Conservation (phyloP, 2,888 invertebrate species). For the Pammene fasciana region DNA sequence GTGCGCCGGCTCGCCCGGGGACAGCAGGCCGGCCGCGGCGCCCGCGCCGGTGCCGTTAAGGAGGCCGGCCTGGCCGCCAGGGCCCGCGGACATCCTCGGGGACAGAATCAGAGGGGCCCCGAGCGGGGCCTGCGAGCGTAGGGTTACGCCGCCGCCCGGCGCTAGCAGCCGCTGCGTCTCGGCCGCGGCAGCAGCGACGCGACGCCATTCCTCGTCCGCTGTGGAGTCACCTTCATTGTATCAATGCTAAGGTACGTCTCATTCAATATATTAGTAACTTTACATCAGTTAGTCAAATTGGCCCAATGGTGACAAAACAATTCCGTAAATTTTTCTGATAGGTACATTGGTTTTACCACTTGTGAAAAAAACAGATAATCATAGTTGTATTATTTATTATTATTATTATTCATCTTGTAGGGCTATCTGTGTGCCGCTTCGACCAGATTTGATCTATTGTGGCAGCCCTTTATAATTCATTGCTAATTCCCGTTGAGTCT, state of each 20-base stretch:
- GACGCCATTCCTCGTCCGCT: conserved; percentile 93
- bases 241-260: conserved; percentile 69
- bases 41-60: conserved; percentile 79
- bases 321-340: not conserved
- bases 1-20: conserved; percentile 86
- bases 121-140: conserved; percentile 89
- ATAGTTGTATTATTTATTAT: too few relatives aligned
- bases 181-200: conserved; percentile 90
- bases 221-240: conserved; percentile 76
- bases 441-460: too few relatives aligned
- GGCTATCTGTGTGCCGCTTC: too few relatives aligned
- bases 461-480: too few relatives aligned
- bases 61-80: conserved; percentile 88
- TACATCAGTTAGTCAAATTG: conserved; percentile 40
- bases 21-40: conserved; percentile 74
- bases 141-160: conserved; percentile 77
- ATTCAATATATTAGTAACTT: conserved; percentile 33
- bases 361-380: too few relatives aligned
- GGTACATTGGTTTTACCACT: too few relatives aligned
- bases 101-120: conserved; percentile 97
- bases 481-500: too few relatives aligned
- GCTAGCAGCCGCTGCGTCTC: conserved; percentile 91
- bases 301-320: conserved; percentile 14
- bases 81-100: conserved; percentile 93
- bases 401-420: too few relatives aligned